Evolutionary conservation across 2,113 vertebrate species (phyloP).

Genomic region (Prinia subflava): DNA sequence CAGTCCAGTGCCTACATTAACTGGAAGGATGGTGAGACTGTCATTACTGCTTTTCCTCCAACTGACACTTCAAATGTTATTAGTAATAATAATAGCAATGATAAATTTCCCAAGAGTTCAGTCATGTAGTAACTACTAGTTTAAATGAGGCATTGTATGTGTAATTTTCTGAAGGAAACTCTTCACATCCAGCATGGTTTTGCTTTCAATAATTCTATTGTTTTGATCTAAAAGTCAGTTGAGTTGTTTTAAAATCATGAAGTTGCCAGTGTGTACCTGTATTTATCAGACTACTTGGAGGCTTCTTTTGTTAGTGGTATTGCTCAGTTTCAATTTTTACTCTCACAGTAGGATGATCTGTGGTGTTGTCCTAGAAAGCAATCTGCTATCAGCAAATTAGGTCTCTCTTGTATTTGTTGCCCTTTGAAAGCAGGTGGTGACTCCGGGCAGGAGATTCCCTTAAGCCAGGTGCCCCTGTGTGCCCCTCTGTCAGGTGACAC

Average conservation of each 20-base stretch:
- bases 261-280: not conserved
- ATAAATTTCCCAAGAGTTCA: not conserved
- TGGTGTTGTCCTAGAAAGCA: not conserved
- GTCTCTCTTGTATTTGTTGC: not conserved
- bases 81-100: not conserved
- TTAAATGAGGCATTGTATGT: not conserved
- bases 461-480: conserved; percentile 79
- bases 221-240: not conserved
- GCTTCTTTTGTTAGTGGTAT: not conserved
- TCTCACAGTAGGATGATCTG: not conserved
- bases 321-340: not conserved
- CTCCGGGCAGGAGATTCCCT: conserved; percentile 80
- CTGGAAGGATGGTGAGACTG: not conserved
- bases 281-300: not conserved
- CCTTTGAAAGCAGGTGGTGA: conserved; percentile 71
- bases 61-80: not conserved
- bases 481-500: conserved; percentile 68
- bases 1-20: not conserved
- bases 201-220: not conserved
- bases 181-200: not conserved
- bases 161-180: not conserved
- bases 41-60: not conserved
- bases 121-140: not conserved
- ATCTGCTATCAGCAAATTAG: not conserved
- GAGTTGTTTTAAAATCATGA: not conserved